Evolutionary conservation across 2,113 vertebrate species (phyloP), one percentile per base, ranked within the genome.

Genomic region (Tapirus terrestris): DNA sequence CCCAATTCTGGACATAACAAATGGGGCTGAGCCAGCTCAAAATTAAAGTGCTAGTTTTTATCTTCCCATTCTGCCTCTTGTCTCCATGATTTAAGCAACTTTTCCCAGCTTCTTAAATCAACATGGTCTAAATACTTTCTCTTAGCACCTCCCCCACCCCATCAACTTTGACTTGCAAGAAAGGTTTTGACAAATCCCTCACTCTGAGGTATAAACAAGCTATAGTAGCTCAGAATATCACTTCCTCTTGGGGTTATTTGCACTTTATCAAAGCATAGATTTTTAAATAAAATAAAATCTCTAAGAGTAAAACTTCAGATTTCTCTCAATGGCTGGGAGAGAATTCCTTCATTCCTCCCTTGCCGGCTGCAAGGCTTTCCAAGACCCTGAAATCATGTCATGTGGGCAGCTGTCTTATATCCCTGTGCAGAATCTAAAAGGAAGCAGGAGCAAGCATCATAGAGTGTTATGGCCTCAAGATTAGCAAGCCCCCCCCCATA

Each of bases 251-350:
- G 43, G 6, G 31, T 75, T 2, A 58, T 48, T 91, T 77, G n/a
- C 29, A 72, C 43, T n/a, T 76, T 31, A 81, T n/a, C n/a, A 77
- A n/a, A 75, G 13, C 2, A 58, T 7, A 84, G 21, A 70, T 75
- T 2, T 89, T 72, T 63, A 72, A 88, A 68, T 81, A 92, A 72
- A 67, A 33, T n/a, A 91, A 84, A 73, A 51, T 76, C 21, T 68
- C 31, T 61, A 11, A 39, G 48, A 79, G 27, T 65, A 81, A 93
- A 72, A 82, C 73, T 56, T 91, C 17, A 82, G n/a, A 8, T 29
- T 56, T 61, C 10, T 7, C 8, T 67, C 56, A 58, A 45, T 65
- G 68, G 8, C 43, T 60, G 16, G 39, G 48, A 83, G 61, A 76
- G 63, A 75, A 67, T 68, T 31, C 13, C 2, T 60, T 5, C 17